phyloP scores from a whole-genome alignment of 1,140 invertebrate genomes.

The Apis laboriosa region DNA sequence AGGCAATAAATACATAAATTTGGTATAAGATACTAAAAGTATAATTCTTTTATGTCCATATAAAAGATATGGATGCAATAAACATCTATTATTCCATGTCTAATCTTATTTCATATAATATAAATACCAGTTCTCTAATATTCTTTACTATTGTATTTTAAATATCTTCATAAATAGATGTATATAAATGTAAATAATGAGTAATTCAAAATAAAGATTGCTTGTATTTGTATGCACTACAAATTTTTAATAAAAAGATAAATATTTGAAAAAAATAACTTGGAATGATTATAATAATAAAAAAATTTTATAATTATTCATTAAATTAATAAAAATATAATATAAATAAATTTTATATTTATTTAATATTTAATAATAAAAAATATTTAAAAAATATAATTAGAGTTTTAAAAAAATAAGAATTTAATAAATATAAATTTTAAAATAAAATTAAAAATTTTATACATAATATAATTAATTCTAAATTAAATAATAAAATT shows the following conservation, averaged over 20 bases:
- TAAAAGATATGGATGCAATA: not conserved
- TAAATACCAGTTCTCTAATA: not conserved
- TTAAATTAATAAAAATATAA: not conserved
- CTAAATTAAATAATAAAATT: not conserved
- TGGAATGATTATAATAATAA: not conserved
- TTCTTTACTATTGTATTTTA: not conserved
- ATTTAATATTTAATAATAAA: not conserved
- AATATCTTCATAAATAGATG: not conserved
- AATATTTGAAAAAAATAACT: not conserved
- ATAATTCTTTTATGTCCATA: not conserved
- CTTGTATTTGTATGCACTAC: not conserved
- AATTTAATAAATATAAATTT: not conserved
- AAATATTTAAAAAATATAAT: not conserved
- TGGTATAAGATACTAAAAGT: no score
- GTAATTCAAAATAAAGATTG: not conserved
- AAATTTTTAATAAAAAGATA: no score
- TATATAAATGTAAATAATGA: not conserved
- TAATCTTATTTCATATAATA: slow-evolving; percentile 23
- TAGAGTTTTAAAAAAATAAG: not conserved
- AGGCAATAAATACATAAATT: not conserved
- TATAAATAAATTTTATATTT: not conserved
- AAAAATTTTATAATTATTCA: not conserved
- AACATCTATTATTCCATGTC: slow-evolving; percentile 18
- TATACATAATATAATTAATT: not conserved
- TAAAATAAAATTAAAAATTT: not conserved